Evolutionary conservation across 2,113 vertebrate species (phyloP).

Genomic region (Anser cygnoides): DNA sequence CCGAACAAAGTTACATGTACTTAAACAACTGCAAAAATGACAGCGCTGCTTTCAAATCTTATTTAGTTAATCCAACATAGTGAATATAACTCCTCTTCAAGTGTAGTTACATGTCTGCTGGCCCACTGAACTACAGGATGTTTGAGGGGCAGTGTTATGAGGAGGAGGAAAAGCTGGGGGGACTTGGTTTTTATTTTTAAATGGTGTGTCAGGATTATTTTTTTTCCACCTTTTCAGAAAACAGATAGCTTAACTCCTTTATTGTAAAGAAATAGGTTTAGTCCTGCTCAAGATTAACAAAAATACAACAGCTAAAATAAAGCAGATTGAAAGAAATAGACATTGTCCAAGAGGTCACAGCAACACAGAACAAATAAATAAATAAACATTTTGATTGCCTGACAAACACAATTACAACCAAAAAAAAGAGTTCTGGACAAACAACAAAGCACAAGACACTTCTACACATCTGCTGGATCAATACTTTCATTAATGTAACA

Average conservation of each 20-base stretch:
- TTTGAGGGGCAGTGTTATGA: not conserved
- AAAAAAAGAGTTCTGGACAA: not conserved
- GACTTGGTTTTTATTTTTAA: not conserved
- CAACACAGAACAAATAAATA: not conserved
- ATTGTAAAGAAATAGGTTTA: not conserved
- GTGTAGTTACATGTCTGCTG: not conserved
- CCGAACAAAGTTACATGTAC: not conserved
- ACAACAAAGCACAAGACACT: not conserved
- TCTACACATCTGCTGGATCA: not conserved
- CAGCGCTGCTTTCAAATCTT: not conserved
- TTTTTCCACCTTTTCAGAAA: not conserved
- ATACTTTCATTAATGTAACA: not conserved
- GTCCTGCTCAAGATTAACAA: not conserved
- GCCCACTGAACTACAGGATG: not conserved
- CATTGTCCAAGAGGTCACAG: not conserved
- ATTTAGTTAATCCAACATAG: not conserved
- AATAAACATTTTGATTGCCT: not conserved
- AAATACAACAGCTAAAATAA: not conserved
- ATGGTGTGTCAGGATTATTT: not conserved
- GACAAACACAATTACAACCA: no score
- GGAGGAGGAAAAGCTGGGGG: not conserved
- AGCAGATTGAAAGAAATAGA: not conserved
- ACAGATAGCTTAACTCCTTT: not conserved
- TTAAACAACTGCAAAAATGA: not conserved
- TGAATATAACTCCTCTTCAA: not conserved